Conservation (phyloP, 2,113 vertebrate genomes). For the Muntiacus muntjak region DNA sequence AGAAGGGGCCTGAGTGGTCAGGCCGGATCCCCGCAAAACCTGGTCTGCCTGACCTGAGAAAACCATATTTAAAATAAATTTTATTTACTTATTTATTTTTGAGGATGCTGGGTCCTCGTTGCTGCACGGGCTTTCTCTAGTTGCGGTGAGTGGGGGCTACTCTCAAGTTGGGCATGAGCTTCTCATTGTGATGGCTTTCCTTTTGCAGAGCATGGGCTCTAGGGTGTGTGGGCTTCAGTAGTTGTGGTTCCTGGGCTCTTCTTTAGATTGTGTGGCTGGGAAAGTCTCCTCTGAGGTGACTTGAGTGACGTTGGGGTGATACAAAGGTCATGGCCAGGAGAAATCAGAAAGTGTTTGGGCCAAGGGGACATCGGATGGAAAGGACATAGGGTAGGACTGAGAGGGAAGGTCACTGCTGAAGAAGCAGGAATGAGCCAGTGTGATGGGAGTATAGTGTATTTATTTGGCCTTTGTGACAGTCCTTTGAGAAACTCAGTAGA, state of each 20-base stretch:
- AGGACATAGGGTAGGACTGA: neutral
- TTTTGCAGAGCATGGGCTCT: neutral
- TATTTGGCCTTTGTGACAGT: neutral
- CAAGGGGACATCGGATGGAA: neutral
- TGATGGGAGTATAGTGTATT: neutral
- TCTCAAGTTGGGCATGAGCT: no score
- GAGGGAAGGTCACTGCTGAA: neutral
- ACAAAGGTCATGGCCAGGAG: neutral
- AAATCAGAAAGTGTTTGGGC: neutral
- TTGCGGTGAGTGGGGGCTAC: neutral
- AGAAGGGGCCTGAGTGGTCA: no score
- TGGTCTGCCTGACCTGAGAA: fast-evolving
- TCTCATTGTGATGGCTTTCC: neutral
- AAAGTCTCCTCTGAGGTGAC: neutral
- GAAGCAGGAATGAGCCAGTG: neutral
- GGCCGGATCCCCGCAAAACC: no score
- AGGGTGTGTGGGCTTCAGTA: neutral
- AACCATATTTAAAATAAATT: neutral
- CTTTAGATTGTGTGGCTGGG: neutral
- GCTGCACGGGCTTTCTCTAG: neutral
- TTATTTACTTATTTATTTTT: neutral
- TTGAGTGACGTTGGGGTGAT: neutral
- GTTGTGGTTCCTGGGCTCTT: neutral
- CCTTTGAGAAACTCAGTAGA: neutral
- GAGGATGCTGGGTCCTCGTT: fast-evolving